A percentile compares a stretch with the other conserved stretches of the same genome.
Conservation (phyloP, 2,113 vertebrate genomes). For the Mirza zaza region DNA sequence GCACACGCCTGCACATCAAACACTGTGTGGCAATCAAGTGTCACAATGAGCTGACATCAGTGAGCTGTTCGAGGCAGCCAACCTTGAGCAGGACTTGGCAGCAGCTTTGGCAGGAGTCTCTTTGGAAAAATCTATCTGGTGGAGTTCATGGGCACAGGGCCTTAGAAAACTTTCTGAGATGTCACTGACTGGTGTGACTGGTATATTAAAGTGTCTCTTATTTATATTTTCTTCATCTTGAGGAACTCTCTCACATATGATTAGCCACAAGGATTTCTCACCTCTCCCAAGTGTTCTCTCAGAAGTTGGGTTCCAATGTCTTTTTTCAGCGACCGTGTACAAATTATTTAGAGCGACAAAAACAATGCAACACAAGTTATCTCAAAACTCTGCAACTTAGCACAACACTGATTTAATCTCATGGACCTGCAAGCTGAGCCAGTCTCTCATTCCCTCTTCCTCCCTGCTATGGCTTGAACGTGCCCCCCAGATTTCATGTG, state of each 20-base stretch:
- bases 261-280: neutral
- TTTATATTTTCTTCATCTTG: conserved; percentile 14
- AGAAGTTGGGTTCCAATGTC: neutral
- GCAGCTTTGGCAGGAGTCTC: neutral
- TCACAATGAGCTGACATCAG: neutral
- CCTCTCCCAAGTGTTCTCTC: neutral
- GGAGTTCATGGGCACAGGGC: neutral
- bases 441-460: too few species aligned
- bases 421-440: neutral
- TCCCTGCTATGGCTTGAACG: neutral
- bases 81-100: neutral
- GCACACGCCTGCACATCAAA: accelerated
- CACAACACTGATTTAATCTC: neutral
- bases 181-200: neutral
- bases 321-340: neutral
- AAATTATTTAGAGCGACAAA: neutral
- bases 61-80: neutral
- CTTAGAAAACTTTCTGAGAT: neutral
- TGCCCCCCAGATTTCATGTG: neutral
- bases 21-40: neutral
- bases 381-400: neutral
- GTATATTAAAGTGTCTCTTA: neutral
- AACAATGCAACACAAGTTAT: neutral
- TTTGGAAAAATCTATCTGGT: neutral
- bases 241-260: neutral